Base-by-base conservation (phyloP, 2,113 vertebrate species). In the Tenrec ecaudatus region DNA sequence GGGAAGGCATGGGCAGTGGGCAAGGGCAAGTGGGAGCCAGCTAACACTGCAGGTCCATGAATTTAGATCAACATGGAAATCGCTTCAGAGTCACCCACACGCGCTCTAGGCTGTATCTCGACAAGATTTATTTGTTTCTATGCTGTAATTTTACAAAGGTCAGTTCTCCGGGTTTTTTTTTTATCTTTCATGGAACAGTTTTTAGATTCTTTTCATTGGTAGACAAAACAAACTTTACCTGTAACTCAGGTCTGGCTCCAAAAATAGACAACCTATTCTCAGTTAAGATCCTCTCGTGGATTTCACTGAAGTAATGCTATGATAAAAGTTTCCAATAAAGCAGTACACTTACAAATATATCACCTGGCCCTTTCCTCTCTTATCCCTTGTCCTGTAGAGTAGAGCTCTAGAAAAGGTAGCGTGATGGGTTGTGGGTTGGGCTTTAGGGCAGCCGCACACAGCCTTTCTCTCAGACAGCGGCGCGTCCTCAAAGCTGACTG, bases 11-110 rank as follows among this genome's bases (percentile, higher is more conserved):
- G 68, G 14, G 17, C 83, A 47, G 43, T 58, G 25, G 11, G 66
- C 82, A 6, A 58, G 4, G 43, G 36, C 9, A 73, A 27, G 17
- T 38, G 60, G 71, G 47, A 75, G 68, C 80, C 38, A n/a, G 81
- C 47, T 53, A 90, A 83, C 17, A 27, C 11, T 73, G 43, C 11
- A 43, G 25, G 31, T 53, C 38, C 66, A 29, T 82, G 68, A 82
- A 89, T 69, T 91, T 68, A 87, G 90, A 73, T 47, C 69, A 75
- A 75, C 82, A 82, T 87, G 62, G 4, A 83, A 95, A 88, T 88
- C 2, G 43, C 43, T 36, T 90, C 6, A 84, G 86, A 86, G 12
- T 31, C 58, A 60, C 58, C 31, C 89, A 69, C 20, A 64, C n/a
- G n/a, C 1, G 29, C 12, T 68, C 33, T 6, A 75, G 53, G 20